Evolutionary conservation across 2,888 invertebrate genomes (phyloP).

Genomic region (Drosophila mimetica): DNA sequence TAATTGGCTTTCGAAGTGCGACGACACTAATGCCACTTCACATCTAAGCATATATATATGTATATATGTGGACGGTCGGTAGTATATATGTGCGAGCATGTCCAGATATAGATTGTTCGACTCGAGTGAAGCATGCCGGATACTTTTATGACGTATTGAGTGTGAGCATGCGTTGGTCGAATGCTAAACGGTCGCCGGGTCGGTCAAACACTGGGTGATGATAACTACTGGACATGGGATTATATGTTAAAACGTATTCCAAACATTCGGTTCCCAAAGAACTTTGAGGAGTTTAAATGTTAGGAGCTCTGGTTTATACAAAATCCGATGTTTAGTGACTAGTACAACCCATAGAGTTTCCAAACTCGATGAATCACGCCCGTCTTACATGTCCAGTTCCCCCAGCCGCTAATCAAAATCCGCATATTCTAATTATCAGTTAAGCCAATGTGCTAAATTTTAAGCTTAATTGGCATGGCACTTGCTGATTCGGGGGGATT

Average conservation of each 20-base stretch:
- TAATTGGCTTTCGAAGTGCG: conserved; percentile 43
- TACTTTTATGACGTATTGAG: conserved; percentile 30
- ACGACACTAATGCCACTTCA: conserved; percentile 41
- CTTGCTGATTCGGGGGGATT: conserved; percentile 1
- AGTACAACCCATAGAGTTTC: conserved; percentile 2
- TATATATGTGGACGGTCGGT: background rate
- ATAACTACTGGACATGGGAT: too few species aligned
- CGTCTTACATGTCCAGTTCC: conserved; percentile 15
- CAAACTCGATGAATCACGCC: conserved; percentile 7
- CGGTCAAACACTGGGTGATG: conserved; percentile 15
- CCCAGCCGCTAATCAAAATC: conserved; percentile 11
- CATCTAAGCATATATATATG: background rate
- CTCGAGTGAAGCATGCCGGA: conserved; percentile 40
- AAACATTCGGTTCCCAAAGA: too few species aligned
- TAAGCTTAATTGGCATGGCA: conserved; percentile 34
- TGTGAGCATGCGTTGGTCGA: conserved; percentile 36
- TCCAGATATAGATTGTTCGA: conserved; percentile 37
- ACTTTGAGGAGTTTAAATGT: too few species aligned
- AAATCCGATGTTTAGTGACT: too few species aligned
- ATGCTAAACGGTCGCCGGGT: conserved; percentile 26
- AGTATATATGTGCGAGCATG: background rate
- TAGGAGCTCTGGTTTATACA: too few species aligned
- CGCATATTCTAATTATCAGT: conserved; percentile 37
- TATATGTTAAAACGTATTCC: too few species aligned
- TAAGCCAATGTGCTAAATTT: conserved; percentile 39